Percentiles rank a stretch among this genome's conserved stretches.
These are phyloP conservation scores for Antheraea mylitta DNA, from an alignment of 1,140 invertebrate genomes.

Conservation along the genomic window DNA sequence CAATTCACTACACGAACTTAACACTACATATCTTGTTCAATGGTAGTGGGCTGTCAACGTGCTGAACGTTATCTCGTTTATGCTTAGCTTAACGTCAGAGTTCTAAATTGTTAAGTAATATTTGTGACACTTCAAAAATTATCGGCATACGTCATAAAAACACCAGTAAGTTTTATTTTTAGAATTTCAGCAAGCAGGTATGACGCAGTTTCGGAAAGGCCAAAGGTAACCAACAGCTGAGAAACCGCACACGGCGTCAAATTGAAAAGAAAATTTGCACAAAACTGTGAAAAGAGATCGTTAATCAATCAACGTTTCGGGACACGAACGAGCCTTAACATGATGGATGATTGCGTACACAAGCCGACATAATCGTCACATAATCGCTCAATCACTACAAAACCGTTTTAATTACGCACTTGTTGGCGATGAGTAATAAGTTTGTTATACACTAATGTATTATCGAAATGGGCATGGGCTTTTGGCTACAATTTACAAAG, in stretches of 20 bases:
- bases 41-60: too few relatives aligned
- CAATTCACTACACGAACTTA: too few relatives aligned
- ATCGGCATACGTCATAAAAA: neutral
- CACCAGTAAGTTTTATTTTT: neutral
- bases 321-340: neutral
- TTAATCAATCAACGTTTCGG: neutral
- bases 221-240: neutral
- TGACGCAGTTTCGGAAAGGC: neutral
- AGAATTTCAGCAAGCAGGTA: neutral
- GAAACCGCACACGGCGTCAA: neutral
- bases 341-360: neutral
- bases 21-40: too few relatives aligned
- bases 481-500: neutral
- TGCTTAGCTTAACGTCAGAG: too few relatives aligned
- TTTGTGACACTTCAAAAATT: too few relatives aligned
- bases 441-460: neutral
- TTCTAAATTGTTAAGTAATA: too few relatives aligned
- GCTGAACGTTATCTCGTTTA: too few relatives aligned
- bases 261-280: neutral
- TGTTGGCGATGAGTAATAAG: neutral
- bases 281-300: constrained; percentile 2
- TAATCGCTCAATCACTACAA: constrained; percentile 2
- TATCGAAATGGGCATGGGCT: neutral
- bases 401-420: neutral
- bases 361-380: neutral